These are phyloP conservation scores for Platichthys stellatus DNA, from an alignment of 2,113 vertebrate species.

Conservation along the genomic window DNA sequence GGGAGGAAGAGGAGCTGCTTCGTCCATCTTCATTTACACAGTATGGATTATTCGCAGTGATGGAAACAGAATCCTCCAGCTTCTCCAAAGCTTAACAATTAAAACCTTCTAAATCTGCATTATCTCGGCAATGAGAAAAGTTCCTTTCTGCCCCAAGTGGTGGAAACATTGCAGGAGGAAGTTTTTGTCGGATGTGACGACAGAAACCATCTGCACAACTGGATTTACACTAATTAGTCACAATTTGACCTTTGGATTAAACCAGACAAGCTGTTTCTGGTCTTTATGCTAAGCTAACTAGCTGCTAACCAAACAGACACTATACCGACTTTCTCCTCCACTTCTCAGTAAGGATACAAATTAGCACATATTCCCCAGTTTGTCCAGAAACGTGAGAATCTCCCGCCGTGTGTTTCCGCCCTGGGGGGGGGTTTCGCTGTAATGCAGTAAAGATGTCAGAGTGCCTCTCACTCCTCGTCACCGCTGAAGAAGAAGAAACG, in stretches of 20 bases:
- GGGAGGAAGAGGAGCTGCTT: too few species aligned
- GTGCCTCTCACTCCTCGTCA: constrained; percentile 61
- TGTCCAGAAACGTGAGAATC: background rate
- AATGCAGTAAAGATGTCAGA: constrained; percentile 79
- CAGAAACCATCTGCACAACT: background rate
- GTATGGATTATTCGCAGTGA: too few species aligned
- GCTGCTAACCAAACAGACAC: background rate
- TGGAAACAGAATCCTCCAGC: too few species aligned
- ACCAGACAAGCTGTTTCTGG: background rate
- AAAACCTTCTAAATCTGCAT: too few species aligned
- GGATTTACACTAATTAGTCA: background rate
- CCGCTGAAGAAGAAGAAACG: constrained; percentile 10
- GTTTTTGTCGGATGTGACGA: too few species aligned
- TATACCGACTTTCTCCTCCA: background rate
- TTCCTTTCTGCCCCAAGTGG: background rate
- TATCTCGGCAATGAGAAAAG: too few species aligned
- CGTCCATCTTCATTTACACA: too few species aligned
- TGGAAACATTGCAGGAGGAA: background rate
- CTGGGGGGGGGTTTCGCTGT: constrained; percentile 50
- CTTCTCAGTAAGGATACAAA: background rate
- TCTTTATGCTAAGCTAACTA: background rate
- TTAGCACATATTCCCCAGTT: background rate
- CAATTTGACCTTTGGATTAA: too few species aligned
- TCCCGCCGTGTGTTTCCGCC: constrained; percentile 34
- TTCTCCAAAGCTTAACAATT: too few species aligned